phyloP scores from a whole-genome alignment of 2,797 vertebrate species.

The Aselliscus stoliczkanus region DNA sequence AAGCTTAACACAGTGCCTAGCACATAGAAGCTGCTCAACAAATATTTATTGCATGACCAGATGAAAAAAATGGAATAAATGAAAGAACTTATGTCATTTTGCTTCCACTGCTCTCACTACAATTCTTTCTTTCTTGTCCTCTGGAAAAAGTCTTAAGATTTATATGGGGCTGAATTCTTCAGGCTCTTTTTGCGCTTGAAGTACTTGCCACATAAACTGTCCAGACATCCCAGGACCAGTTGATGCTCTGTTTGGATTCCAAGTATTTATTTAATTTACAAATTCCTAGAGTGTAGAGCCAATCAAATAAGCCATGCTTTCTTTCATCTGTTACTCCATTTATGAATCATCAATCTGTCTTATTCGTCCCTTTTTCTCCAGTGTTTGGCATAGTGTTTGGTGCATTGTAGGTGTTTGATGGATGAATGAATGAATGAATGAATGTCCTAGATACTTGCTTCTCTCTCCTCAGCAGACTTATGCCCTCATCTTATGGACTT shows the following conservation, averaged over 20 bases:
- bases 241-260: background rate
- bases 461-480: background rate
- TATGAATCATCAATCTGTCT: background rate
- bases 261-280: constrained; percentile 23
- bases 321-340: background rate
- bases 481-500: background rate
- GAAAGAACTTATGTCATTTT: background rate
- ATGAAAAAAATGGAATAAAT: background rate
- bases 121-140: background rate
- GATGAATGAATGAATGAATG: background rate
- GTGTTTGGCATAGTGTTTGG: background rate
- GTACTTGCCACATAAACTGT: background rate
- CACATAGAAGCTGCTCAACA: background rate
- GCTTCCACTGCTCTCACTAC: background rate
- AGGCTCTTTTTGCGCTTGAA: background rate
- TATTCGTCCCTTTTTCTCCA: background rate
- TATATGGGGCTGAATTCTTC: background rate
- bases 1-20: background rate
- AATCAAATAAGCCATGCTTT: background rate
- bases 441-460: background rate
- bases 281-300: background rate
- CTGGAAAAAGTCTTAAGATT: background rate
- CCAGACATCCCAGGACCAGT: background rate
- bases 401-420: background rate
- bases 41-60: background rate